Percentiles rank a stretch among this genome's conserved stretches.
phyloP scores from a whole-genome alignment of 1,140 invertebrate species.

The Achroia grisella region DNA sequence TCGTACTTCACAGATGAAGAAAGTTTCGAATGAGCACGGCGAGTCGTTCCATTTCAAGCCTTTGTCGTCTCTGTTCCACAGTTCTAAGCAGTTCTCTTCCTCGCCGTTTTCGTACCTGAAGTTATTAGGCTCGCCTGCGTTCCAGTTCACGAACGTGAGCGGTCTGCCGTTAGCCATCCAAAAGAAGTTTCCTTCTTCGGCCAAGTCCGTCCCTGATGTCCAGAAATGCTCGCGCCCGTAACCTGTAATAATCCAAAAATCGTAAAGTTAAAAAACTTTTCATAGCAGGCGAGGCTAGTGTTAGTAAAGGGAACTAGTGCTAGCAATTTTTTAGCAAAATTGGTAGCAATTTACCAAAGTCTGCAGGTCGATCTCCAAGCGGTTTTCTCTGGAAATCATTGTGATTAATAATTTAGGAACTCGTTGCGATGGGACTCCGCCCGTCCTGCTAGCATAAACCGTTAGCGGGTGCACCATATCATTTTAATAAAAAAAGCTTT shows the following conservation, averaged over 20 bases:
- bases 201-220: slow-evolving; percentile 93
- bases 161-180: slow-evolving; percentile 94
- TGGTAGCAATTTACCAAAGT: no score
- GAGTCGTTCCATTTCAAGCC: slow-evolving; percentile 95
- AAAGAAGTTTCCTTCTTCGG: slow-evolving; percentile 91
- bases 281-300: no score
- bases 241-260: slow-evolving; percentile 76
- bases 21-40: slow-evolving; percentile 93
- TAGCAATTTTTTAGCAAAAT: no score
- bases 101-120: slow-evolving; percentile 94
- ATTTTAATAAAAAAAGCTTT: no score
- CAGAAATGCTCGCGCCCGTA: slow-evolving; percentile 93
- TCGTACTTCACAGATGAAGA: slow-evolving; percentile 91
- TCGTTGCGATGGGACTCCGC: no score
- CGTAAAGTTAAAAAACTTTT: no score
- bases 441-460: no score
- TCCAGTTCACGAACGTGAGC: slow-evolving; percentile 93
- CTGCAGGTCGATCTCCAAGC: no score
- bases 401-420: no score
- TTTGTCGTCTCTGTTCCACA: slow-evolving; percentile 94
- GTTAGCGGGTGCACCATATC: no score
- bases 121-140: slow-evolving; percentile 92
- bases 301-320: no score
- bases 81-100: slow-evolving; percentile 91
- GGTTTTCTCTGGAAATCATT: no score